A percentile compares a stretch with the other conserved stretches of the same genome.
Evolutionary conservation across 2,888 invertebrate species (phyloP).

Genomic region (Apocheima hispidaria): DNA sequence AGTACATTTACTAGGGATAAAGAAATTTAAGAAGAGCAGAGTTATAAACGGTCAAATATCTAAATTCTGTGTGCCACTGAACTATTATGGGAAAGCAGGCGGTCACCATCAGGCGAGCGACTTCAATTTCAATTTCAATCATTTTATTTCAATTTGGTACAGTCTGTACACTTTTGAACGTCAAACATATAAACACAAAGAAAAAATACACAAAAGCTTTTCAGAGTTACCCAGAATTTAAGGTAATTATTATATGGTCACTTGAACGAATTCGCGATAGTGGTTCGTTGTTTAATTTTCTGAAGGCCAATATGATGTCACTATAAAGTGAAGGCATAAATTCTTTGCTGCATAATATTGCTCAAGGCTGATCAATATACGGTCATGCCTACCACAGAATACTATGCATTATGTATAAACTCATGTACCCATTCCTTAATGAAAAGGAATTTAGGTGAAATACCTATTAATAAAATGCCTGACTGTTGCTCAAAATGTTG

Average conservation of each 20-base stretch:
- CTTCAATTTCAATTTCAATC: no score
- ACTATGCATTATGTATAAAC: background rate
- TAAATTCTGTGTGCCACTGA: no score
- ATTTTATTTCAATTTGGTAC: no score
- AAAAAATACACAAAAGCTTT: no score
- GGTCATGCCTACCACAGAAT: conserved; percentile 9
- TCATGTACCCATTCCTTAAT: background rate
- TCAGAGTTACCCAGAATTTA: background rate
- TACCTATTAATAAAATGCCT: background rate
- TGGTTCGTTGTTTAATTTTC: conserved; percentile 11
- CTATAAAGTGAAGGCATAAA: conserved; percentile 23
- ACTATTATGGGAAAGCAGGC: no score
- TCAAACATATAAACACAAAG: no score
- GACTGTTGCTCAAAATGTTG: background rate
- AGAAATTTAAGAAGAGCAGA: no score
- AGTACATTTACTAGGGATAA: no score
- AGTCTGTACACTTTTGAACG: no score
- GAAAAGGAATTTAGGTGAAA: conserved; percentile 8
- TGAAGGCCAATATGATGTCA: conserved; percentile 23
- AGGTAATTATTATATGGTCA: background rate
- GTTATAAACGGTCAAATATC: no score
- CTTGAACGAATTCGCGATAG: background rate
- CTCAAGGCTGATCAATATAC: conserved; percentile 16
- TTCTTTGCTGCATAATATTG: conserved; percentile 9
- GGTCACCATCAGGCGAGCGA: no score